Percentiles rank a stretch among this genome's conserved stretches.
These are phyloP conservation scores for Tyrophagus putrescentiae DNA, from an alignment of 1,140 invertebrate species.

Conservation along the genomic window DNA sequence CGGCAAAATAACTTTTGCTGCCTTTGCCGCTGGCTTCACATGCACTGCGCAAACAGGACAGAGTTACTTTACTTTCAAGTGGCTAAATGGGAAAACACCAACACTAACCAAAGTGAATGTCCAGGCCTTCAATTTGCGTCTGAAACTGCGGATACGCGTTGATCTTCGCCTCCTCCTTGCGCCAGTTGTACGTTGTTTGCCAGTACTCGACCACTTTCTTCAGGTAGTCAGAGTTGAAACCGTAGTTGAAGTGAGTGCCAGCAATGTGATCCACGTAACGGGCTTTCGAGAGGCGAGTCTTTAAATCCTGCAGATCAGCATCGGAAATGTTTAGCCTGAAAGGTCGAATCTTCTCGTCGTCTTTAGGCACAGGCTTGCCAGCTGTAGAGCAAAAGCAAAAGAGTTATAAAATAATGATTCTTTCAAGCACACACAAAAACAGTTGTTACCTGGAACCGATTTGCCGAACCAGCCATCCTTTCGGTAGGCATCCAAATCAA, in stretches of 20 bases:
- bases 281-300: constrained; percentile 17
- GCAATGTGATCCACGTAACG: constrained; percentile 40
- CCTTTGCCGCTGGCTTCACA: constrained; percentile 34
- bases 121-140: constrained; percentile 47
- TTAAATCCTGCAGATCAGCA: constrained; percentile 20
- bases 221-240: constrained; percentile 53
- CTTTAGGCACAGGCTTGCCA: constrained; percentile 15
- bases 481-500: too few relatives aligned
- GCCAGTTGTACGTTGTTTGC: constrained; percentile 56
- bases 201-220: constrained; percentile 56
- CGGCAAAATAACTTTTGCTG: constrained; percentile 11
- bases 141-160: constrained; percentile 33
- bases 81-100: neutral
- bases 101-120: constrained; percentile 47
- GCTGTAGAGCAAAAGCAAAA: constrained; percentile 1
- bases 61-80: constrained; percentile 34
- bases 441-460: too few relatives aligned
- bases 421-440: too few relatives aligned
- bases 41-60: too few relatives aligned
- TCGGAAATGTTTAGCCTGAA: constrained; percentile 23
- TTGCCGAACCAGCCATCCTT: too few relatives aligned
- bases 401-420: too few relatives aligned
- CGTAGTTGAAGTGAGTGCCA: constrained; percentile 51
- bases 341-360: constrained; percentile 27
- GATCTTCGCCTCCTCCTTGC: constrained; percentile 45